Percentiles rank a stretch among this genome's conserved stretches.
These are phyloP conservation scores for Netelia melanura DNA, from an alignment of 2,888 invertebrate species.

Conservation along the genomic window DNA sequence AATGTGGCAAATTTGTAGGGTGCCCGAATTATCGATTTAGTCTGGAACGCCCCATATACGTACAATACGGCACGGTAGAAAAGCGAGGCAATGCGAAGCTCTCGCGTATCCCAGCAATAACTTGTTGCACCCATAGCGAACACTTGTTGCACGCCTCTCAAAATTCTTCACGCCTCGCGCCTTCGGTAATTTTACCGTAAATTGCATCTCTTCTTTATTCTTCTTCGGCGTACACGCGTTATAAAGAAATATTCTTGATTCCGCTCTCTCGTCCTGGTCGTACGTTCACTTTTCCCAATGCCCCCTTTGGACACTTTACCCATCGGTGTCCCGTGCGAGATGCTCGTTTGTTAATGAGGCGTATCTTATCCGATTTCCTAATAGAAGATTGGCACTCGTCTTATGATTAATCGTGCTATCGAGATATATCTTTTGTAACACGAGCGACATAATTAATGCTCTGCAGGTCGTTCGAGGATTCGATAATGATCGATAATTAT, in stretches of 20 bases:
- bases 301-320: constrained; percentile 28
- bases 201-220: constrained; percentile 70
- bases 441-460: constrained; percentile 12
- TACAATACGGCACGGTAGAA: constrained; percentile 16
- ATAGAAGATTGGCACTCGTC: constrained; percentile 24
- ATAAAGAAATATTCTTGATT: constrained; percentile 54
- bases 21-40: no score
- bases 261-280: constrained; percentile 38
- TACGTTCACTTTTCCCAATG: constrained; percentile 55
- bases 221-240: not conserved
- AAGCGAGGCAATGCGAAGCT: constrained; percentile 18
- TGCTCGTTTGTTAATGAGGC: constrained; percentile 57
- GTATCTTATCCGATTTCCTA: constrained; percentile 60
- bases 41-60: not conserved
- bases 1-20: not conserved
- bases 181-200: constrained; percentile 79
- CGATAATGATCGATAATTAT: constrained; percentile 10
- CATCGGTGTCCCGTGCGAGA: constrained; percentile 27
- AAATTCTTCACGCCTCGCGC: constrained; percentile 81
- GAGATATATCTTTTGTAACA: constrained; percentile 30
- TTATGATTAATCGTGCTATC: constrained; percentile 57
- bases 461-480: constrained; percentile 10
- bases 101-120: constrained; percentile 72
- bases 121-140: constrained; percentile 80
- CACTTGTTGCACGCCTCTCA: constrained; percentile 82